A percentile compares a stretch with the other conserved stretches of the same genome.
These are phyloP conservation scores for Sialis fuliginosa DNA, from an alignment of 2,888 invertebrate species.

Conservation along the genomic window DNA sequence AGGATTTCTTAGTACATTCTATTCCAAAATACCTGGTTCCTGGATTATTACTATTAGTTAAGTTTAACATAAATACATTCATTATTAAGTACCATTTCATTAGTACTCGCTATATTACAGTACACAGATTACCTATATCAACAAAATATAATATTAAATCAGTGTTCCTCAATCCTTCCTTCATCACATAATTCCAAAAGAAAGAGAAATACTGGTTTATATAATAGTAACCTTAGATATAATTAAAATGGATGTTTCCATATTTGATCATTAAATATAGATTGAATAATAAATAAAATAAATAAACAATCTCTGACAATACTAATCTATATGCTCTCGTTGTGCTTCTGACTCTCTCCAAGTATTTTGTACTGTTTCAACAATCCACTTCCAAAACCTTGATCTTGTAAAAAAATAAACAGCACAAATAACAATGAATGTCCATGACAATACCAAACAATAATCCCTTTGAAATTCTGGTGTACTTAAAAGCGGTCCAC, in stretches of 20 bases:
- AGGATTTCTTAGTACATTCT: too few species aligned
- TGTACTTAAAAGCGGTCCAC: constrained; percentile 65
- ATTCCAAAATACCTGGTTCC: too few species aligned
- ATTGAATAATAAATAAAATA: background rate
- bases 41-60: too few species aligned
- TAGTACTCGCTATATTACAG: too few species aligned
- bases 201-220: too few species aligned
- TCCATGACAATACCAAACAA: constrained; percentile 67
- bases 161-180: too few species aligned
- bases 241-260: background rate
- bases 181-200: too few species aligned
- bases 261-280: background rate
- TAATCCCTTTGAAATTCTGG: constrained; percentile 64
- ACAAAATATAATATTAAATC: too few species aligned
- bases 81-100: too few species aligned
- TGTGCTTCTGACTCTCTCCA: constrained; percentile 80
- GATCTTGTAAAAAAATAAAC: constrained; percentile 63
- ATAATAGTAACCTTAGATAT: background rate
- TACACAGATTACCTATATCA: too few species aligned
- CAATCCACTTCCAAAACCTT: constrained; percentile 56
- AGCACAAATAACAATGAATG: constrained; percentile 59
- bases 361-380: constrained; percentile 68
- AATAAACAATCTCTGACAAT: background rate
- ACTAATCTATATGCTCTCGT: constrained; percentile 54
- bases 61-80: too few species aligned